Evolutionary conservation across 2,797 vertebrate species (phyloP), one percentile per base, ranked within the genome.

Genomic region (Notolabrus celidotus): DNA sequence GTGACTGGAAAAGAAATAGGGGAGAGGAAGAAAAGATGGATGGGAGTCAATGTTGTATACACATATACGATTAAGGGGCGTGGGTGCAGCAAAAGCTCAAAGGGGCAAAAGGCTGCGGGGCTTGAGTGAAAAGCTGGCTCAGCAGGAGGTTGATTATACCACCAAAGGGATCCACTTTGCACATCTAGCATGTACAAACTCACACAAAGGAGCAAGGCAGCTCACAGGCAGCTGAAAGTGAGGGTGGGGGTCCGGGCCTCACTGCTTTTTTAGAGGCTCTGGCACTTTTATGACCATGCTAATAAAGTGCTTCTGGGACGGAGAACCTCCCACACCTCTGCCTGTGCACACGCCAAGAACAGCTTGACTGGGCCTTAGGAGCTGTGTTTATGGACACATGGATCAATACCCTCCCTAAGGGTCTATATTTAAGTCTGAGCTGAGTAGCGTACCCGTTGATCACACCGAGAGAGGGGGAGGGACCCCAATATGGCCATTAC

Each of bases 71-170:
- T 76, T 77, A 84, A 83, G 71, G 71, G 80, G 42, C 38, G 59
- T 60, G 84, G 78, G 82, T 84, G 77, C n/a, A 59, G 81, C 57
- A 25, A 69, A 82, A 79, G 62, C 85, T 85, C 80, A 65, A 82
- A 85, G 87, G 87, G 86, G 71, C 86, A 85, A 85, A 89, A 92
- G 79, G 84, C 82, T 85, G 79, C 39, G 25, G 84, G 80, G 78
- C 79, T 86, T 46, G 77, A 71, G 85, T 72, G 77, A 79, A 92
- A 78, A 65, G 88, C 91, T 87, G 80, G 72, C 89, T 93, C 91
- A 91, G 93, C 92, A 89, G 85, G 91, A 87, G 87, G 80, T 80
- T 86, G 78, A 91, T 91, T 92, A 89, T 81, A 80, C 84, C 90
- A 83, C 90, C 83, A 79, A 88, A 84, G 88, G 81, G 91, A 88